Evolutionary conservation across 2,888 invertebrate species (phyloP).

Genomic region (Lottia gigantea): DNA sequence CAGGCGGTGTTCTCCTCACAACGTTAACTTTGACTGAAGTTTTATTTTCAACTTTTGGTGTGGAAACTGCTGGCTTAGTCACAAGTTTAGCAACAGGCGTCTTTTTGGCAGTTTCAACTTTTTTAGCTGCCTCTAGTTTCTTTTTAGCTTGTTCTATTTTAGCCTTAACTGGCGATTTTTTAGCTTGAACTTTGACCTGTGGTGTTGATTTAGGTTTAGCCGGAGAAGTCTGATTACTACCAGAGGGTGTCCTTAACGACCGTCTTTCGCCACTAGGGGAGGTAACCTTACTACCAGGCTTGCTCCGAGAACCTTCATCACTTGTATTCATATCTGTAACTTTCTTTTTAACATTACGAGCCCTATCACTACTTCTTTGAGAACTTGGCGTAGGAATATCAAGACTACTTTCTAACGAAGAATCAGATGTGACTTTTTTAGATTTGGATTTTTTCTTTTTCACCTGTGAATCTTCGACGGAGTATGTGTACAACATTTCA

Average conservation of each 20-base stretch:
- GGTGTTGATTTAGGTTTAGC: conserved; percentile 13
- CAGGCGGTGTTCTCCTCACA: not conserved
- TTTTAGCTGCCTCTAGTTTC: conserved; percentile 14
- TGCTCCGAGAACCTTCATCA: not conserved
- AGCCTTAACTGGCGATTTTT: conserved; percentile 4
- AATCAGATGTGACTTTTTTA: conserved; percentile 11
- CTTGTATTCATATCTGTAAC: conserved; percentile 6
- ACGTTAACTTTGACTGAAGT: not conserved
- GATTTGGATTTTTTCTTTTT: conserved; percentile 60
- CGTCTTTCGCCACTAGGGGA: conserved; percentile 10
- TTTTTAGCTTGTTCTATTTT: conserved; percentile 9
- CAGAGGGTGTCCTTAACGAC: not conserved
- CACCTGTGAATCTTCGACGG: conserved; percentile 86
- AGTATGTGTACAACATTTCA: conserved; percentile 79
- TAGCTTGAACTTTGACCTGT: not conserved
- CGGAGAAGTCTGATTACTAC: not conserved
- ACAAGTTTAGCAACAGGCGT: not conserved
- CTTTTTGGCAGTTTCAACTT: conserved; percentile 14
- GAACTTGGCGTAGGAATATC: not conserved
- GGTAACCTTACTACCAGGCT: conserved; percentile 12
- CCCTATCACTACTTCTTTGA: conserved; percentile 15
- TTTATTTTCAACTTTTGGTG: not conserved
- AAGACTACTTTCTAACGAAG: conserved; percentile 16
- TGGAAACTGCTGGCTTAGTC: not conserved
- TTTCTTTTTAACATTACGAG: conserved; percentile 12